Percentiles rank a stretch among this genome's conserved stretches.
These are phyloP conservation scores for Dicycla oo DNA, from an alignment of 2,888 invertebrate genomes.

Conservation along the genomic window DNA sequence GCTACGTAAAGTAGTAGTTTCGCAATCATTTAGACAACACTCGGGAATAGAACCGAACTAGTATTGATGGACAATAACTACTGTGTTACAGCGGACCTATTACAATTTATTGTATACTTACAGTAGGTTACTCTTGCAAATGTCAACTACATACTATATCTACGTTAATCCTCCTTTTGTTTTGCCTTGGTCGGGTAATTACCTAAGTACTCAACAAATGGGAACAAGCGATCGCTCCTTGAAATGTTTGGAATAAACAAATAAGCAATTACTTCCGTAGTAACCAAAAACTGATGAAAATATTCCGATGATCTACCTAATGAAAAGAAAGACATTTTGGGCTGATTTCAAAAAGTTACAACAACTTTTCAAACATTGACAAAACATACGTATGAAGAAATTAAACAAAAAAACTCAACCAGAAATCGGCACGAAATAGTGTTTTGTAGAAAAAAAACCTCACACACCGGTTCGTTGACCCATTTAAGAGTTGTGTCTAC, in stretches of 20 bases:
- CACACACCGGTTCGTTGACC: slow-evolving; percentile 62
- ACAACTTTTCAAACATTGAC: slow-evolving; percentile 30
- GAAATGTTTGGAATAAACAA: not conserved
- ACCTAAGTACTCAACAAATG: not conserved
- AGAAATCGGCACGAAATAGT: slow-evolving; percentile 50
- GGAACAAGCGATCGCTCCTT: not conserved
- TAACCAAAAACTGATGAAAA: not conserved
- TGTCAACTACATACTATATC: not conserved
- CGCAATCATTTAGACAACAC: slow-evolving; percentile 46
- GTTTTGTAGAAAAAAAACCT: slow-evolving; percentile 53
- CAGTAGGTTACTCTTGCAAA: not conserved
- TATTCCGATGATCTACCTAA: too few relatives aligned
- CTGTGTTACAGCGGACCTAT: slow-evolving; percentile 4
- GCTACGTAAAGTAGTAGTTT: slow-evolving; percentile 60
- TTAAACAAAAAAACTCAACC: slow-evolving; percentile 34
- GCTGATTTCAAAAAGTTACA: slow-evolving; percentile 12
- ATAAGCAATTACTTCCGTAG: not conserved
- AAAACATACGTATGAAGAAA: slow-evolving; percentile 27
- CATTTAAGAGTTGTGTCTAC: slow-evolving; percentile 62
- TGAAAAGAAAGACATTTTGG: slow-evolving; percentile 10
- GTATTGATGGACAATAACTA: slow-evolving; percentile 29
- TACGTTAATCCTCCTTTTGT: not conserved
- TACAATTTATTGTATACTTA: not conserved
- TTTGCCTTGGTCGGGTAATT: not conserved
- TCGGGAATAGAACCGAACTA: slow-evolving; percentile 46